Evolutionary conservation across 1,140 invertebrate species (phyloP), one percentile per base, ranked within the genome.

Genomic region (Hirudo medicinalis): DNA sequence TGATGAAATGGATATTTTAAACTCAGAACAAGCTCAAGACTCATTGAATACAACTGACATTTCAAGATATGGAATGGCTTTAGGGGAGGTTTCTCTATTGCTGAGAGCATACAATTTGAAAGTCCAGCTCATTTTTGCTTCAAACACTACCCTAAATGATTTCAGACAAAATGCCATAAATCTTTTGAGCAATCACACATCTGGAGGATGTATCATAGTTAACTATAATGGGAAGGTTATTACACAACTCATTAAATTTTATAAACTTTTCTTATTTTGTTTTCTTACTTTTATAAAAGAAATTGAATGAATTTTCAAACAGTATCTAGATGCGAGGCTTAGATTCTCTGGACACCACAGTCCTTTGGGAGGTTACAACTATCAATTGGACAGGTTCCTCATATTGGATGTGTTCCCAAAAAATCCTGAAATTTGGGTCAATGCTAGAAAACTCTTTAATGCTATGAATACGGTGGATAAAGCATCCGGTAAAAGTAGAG

Each of bases 271-370:
- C 40, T 40, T 40, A 40, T 60, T 60, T 60, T 11, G 9, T 13
- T 19, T 63, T 57, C 2, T 25, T 25, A 63, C 19, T n/a, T 63
- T n/a, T 2, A 63, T 13, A 22, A 32, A 63, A 57, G 2, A 63
- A 63, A 5, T 32, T 63, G 8, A 63, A 63, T 25, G 9, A 32
- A 63, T 63, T 25, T 25, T 63, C 19, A 15, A 22, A 63, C 57
- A 63, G 57, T 22, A 15, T 22, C 29, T 63, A 20, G 57, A 63
- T 63, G 6, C 9, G 11, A 63, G 17, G 22, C 29, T 22, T 22
- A 11, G 11, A 22, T 63, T 63, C 13, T 63, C 57, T 63, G 57
- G 57, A 11, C 57, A 63, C 29, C 57, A 63, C 57, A 63, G 57
- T 63, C 57, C 57, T 32, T 22, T 63, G 15, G 57, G 11, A 63